Evolutionary conservation across 2,888 invertebrate species (phyloP), one percentile per base, ranked within the genome.

Genomic region (Xylota sylvarum): DNA sequence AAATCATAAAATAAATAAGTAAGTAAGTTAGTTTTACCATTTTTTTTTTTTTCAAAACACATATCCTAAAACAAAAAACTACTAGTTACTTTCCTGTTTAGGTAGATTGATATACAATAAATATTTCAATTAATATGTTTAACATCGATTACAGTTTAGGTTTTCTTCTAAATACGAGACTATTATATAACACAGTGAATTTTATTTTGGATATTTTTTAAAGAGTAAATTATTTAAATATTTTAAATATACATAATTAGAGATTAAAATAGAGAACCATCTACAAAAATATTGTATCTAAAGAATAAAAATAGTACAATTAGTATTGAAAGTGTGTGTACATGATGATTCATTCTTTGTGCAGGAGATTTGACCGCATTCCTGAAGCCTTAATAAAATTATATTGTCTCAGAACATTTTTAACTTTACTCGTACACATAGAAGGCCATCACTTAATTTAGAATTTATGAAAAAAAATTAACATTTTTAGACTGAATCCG

Each of bases 81-180:
- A 65, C 19, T 43, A 37, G n/a, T 48, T 72, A 48, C 32, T 55
- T 64, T 65, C 70, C 70, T 76, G 74, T 50, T 30, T 70, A 85
- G 85, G 85, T 85, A 85, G 85, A 85, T 85, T 85, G 85, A 85
- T 85, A 85, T 76, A 70, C 58, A 81, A 64, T 69, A 58, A 62
- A 67, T 50, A n/a, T 5, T 58, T 23, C 12, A 70, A 62, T 46
- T 50, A 30, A 19, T 32, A 30, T 67, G 46, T 30, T 81, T 72
- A 81, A 85, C 76, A 85, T 72, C 65, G 10, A 85, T 69, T 43
- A 83, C 65, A 77, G 30, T 62, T 32, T 77, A 60, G 12, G 37
- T 50, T 5, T 19, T 43, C 35, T 67, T 37, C 58, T 58, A 58
- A 27, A 48, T 30, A 55, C 4, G 37, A 77, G 65, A 40, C 77